Percentiles rank a stretch among this genome's conserved stretches.
Evolutionary conservation across 1,140 invertebrate genomes (phyloP).

Genomic region (Brachystomella parvula): DNA sequence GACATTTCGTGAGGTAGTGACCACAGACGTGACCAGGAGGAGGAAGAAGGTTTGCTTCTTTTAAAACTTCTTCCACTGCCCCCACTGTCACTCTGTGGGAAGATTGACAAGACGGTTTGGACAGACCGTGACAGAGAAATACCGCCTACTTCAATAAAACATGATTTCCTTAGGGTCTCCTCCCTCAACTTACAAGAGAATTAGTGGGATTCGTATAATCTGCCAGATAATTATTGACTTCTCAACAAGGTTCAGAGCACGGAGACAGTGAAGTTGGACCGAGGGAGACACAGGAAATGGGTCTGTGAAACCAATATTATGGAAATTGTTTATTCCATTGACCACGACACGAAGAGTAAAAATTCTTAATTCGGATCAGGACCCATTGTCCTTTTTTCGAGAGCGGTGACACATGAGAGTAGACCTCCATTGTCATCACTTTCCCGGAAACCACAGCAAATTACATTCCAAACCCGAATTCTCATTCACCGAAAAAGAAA

Average conservation of each 20-base stretch:
- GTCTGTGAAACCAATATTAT: constrained; percentile 4
- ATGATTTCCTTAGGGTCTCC: no score
- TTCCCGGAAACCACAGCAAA: constrained; percentile 34
- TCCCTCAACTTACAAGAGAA: no score
- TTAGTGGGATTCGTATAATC: constrained; percentile 7
- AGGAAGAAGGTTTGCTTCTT: not conserved
- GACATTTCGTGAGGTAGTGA: constrained; percentile 35
- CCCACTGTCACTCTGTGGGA: constrained; percentile 26
- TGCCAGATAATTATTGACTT: constrained; percentile 11
- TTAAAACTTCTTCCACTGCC: constrained; percentile 8
- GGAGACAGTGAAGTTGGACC: not conserved
- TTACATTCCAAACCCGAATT: constrained; percentile 35
- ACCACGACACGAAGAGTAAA: not conserved
- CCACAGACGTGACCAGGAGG: constrained; percentile 34
- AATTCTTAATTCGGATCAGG: not conserved
- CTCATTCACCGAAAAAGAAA: constrained; percentile 24
- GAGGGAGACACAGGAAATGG: not conserved
- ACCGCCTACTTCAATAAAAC: constrained; percentile 19
- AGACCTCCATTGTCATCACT: constrained; percentile 16
- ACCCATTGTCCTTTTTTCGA: not conserved
- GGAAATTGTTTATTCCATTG: constrained; percentile 2
- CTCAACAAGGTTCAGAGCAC: not conserved
- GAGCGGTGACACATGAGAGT: constrained; percentile 30
- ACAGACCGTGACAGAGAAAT: constrained; percentile 16
- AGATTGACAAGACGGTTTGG: constrained; percentile 28